Base-by-base conservation (phyloP, 2,888 invertebrate species). In the Sarcophaga carnaria region DNA sequence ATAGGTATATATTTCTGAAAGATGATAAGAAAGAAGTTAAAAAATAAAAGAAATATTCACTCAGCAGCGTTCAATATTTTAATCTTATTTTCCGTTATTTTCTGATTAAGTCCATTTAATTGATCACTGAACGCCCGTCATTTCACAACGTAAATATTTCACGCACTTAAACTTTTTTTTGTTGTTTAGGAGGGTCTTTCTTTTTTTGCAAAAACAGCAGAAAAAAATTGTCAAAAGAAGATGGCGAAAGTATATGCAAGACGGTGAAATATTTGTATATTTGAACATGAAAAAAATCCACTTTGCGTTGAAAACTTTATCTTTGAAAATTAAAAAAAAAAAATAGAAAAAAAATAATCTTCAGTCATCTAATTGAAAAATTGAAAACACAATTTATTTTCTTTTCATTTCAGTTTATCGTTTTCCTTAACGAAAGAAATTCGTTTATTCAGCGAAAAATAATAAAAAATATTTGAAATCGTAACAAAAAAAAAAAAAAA, bases 341-440 rank as follows among this genome's bases (percentile, higher is more conserved):
- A 81, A 62, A 66, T 66, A 66, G 45, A 67, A 83, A 67, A 54
- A 72, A 64, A 72, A 59, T 20, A 67, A 78, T 78, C 72, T 77
- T 72, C 60, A 71, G 66, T 77, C 77, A 83, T 83, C 82, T 77
- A 82, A 63, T 81, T 54, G 54, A 62, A 75, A 71, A 70, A 77
- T 71, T 17, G 74, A 80, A 69, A 69, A 63, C 20, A 27, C 5
- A 14, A 54, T 17, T 66, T 75, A 47, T 12, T 22, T 64, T 64
- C 10, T 49, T 66, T 69, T 81, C 11, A 12, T 72, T 80, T 80
- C 14, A 82, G 82, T 82, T 77, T 71, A 69, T 25, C 71, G 60
- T 66, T 77, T 71, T 64, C 59, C 64, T 59, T 17, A 54, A 54
- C 14, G 54, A 54, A 12, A 54, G 17, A 54, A 54, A 54, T 54